Conservation (phyloP, 2,113 vertebrate genomes). For the Piaya cayana region DNA sequence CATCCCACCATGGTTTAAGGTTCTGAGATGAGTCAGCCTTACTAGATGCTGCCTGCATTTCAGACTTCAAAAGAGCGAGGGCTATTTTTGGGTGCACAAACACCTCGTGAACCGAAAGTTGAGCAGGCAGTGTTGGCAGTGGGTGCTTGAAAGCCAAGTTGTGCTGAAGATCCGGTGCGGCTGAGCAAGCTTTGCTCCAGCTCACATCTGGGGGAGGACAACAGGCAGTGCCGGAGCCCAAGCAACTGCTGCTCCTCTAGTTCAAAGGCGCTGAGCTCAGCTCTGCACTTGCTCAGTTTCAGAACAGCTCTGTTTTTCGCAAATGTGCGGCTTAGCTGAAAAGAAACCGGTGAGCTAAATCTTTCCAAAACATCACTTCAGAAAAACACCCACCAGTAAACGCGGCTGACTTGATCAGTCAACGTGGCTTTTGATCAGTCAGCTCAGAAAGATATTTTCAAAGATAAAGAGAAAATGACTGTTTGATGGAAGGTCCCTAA, state of each 20-base stretch:
- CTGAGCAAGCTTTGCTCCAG: background rate
- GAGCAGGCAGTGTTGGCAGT: background rate
- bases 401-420: no score
- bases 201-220: background rate
- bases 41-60: background rate
- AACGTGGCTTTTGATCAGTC: background rate
- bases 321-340: background rate
- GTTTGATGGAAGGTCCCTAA: background rate
- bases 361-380: background rate
- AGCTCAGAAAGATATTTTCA: background rate
- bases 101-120: background rate
- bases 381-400: background rate
- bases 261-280: background rate
- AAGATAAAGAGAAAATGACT: background rate
- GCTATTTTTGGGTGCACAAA: background rate
- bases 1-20: background rate
- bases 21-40: background rate
- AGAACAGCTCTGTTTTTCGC: background rate
- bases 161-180: fast-evolving
- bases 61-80: background rate
- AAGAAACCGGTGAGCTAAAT: background rate
- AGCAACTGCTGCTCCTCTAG: background rate
- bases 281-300: background rate
- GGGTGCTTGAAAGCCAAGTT: background rate
- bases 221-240: background rate